phyloP scores from a whole-genome alignment of 2,797 vertebrate genomes.

The Onychomys arenicola region DNA sequence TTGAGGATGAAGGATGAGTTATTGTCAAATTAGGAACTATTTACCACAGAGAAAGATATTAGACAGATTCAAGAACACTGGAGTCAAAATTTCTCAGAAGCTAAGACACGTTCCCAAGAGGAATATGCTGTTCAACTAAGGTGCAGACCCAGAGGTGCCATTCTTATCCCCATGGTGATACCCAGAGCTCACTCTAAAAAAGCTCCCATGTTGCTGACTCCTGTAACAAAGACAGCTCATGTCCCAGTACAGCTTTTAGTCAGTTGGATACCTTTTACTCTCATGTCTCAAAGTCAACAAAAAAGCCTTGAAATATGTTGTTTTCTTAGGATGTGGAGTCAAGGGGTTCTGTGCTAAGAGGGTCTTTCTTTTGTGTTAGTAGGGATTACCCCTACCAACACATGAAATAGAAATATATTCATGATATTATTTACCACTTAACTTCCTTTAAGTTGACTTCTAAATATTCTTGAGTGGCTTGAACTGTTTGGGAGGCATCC shows the following conservation, averaged over 20 bases:
- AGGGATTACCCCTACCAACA: not conserved
- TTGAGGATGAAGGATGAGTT: not conserved
- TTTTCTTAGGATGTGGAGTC: too few relatives aligned
- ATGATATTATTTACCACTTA: not conserved
- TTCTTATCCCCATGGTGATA: rapidly evolving
- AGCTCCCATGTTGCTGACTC: rapidly evolving
- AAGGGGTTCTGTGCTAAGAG: too few relatives aligned
- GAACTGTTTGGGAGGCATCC: too few relatives aligned
- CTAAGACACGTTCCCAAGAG: not conserved
- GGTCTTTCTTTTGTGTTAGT: not conserved
- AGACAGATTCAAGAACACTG: not conserved
- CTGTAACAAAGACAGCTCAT: too few relatives aligned
- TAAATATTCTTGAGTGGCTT: not conserved
- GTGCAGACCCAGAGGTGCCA: not conserved
- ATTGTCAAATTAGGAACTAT: not conserved
- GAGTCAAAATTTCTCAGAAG: not conserved
- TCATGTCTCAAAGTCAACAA: too few relatives aligned
- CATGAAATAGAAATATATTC: not conserved
- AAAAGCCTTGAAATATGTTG: too few relatives aligned
- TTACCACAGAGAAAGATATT: not conserved
- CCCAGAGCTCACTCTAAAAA: not conserved
- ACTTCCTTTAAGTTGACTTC: not conserved
- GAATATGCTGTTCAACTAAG: rapidly evolving
- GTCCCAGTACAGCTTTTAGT: too few relatives aligned
- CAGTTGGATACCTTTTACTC: too few relatives aligned